A percentile compares a stretch with the other conserved stretches of the same genome.
Conservation (phyloP, 2,113 vertebrate genomes). For the Anhinga anhinga region DNA sequence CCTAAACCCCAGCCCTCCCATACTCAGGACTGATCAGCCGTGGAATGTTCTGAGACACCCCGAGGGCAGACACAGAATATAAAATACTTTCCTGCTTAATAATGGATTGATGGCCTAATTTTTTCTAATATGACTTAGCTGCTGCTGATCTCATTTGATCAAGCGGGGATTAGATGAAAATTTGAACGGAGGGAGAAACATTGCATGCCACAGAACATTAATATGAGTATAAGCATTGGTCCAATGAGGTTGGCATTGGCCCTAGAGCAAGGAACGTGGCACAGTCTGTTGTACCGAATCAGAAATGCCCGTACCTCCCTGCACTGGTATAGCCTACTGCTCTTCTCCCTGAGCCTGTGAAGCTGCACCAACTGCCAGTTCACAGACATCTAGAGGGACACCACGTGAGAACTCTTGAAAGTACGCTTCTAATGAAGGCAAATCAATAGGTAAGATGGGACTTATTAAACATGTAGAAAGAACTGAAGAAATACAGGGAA, state of each 20-base stretch:
- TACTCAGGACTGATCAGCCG: not conserved
- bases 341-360: not conserved
- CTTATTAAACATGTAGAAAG: not conserved
- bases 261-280: not conserved
- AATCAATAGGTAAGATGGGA: not conserved
- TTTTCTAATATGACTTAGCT: slow-evolving; percentile 49
- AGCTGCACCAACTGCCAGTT: not conserved
- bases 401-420: not conserved
- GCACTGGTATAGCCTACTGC: not conserved
- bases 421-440: not conserved
- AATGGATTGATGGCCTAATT: slow-evolving; percentile 57
- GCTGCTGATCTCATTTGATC: slow-evolving; percentile 48
- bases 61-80: not conserved
- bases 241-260: slow-evolving; percentile 17
- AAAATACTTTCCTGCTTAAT: slow-evolving; percentile 24
- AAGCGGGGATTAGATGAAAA: slow-evolving; percentile 22
- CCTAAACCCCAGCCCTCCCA: not conserved
- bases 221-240: not conserved
- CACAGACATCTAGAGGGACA: not conserved
- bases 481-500: not conserved
- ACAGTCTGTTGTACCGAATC: not conserved
- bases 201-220: slow-evolving; percentile 33
- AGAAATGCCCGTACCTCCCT: not conserved
- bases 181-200: slow-evolving; percentile 17
- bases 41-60: not conserved